Conservation (phyloP, 1,140 invertebrate species). For the Drosophila punjabiensis region DNA sequence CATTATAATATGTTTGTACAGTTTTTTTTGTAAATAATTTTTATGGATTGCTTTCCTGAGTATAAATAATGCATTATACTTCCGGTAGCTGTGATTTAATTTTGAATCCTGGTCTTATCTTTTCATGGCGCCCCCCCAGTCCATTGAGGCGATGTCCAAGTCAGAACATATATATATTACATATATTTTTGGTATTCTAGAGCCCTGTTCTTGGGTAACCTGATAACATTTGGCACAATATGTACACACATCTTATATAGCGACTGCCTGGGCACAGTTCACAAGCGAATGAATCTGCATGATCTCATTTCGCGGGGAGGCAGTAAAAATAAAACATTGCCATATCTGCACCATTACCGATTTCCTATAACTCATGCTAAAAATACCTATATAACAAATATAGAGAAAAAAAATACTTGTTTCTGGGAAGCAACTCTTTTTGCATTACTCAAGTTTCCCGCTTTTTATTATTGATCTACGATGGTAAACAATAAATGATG, state of each 20-base stretch:
- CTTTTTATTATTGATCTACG: neutral
- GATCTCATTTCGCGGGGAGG: conserved; percentile 31
- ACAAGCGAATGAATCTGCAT: neutral
- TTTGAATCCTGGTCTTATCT: neutral
- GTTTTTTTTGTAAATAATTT: neutral
- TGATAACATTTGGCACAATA: conserved; percentile 15
- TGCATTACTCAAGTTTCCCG: conserved; percentile 7
- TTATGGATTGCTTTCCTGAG: too few relatives aligned
- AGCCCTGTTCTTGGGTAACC: neutral
- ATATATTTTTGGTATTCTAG: neutral
- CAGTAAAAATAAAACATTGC: conserved; percentile 22
- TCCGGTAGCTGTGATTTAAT: neutral
- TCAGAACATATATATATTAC: too few relatives aligned
- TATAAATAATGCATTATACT: neutral
- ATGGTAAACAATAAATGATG: neutral
- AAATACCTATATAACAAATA: neutral
- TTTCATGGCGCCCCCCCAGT: neutral
- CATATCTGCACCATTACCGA: conserved; percentile 17
- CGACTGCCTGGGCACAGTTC: conserved; percentile 1
- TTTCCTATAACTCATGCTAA: conserved; percentile 29
- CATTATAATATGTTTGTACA: too few relatives aligned
- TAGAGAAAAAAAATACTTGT: neutral
- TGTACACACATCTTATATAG: neutral
- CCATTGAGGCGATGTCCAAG: neutral
- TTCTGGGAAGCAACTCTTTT: neutral